Conservation (phyloP, 2,888 invertebrate genomes). For the Lissocephala sabroskyi region DNA sequence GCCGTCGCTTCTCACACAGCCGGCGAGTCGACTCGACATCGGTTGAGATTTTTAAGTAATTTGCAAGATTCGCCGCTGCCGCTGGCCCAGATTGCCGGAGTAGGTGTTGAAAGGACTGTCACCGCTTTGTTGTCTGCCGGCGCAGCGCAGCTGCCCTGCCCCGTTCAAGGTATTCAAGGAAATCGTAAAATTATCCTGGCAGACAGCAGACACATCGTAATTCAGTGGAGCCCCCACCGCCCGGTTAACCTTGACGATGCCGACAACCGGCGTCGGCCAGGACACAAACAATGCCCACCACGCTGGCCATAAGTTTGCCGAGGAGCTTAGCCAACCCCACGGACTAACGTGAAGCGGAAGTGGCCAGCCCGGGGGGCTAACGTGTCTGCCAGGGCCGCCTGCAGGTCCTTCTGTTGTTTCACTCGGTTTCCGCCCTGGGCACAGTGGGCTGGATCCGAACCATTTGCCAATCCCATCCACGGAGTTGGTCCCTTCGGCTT, state of each 20-base stretch:
- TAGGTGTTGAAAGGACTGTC: constrained; percentile 59
- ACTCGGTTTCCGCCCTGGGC: background rate
- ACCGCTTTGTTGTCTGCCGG: constrained; percentile 30
- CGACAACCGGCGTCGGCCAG: constrained; percentile 22
- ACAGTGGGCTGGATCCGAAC: too few species aligned
- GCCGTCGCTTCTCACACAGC: constrained; percentile 3
- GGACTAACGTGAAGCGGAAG: constrained; percentile 35
- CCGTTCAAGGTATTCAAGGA: constrained; percentile 60
- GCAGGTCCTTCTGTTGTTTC: constrained; percentile 1
- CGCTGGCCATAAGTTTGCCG: constrained; percentile 69
- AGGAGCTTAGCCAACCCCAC: constrained; percentile 69
- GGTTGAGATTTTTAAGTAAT: constrained; percentile 57
- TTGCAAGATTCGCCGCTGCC: constrained; percentile 40
- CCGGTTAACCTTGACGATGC: constrained; percentile 66
- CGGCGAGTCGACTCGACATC: too few species aligned
- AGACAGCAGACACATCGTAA: constrained; percentile 72
- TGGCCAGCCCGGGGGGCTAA: constrained; percentile 29
- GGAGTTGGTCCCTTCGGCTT: constrained; percentile 32
- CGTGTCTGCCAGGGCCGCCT: too few species aligned
- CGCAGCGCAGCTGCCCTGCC: too few species aligned
- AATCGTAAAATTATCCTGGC: constrained; percentile 72
- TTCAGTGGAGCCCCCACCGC: constrained; percentile 28
- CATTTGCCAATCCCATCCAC: too few species aligned
- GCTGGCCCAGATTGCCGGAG: constrained; percentile 12
- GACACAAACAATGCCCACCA: constrained; percentile 67